These are phyloP conservation scores for Hepsetus odoe DNA, from an alignment of 2,113 vertebrate species.

Conservation along the genomic window DNA sequence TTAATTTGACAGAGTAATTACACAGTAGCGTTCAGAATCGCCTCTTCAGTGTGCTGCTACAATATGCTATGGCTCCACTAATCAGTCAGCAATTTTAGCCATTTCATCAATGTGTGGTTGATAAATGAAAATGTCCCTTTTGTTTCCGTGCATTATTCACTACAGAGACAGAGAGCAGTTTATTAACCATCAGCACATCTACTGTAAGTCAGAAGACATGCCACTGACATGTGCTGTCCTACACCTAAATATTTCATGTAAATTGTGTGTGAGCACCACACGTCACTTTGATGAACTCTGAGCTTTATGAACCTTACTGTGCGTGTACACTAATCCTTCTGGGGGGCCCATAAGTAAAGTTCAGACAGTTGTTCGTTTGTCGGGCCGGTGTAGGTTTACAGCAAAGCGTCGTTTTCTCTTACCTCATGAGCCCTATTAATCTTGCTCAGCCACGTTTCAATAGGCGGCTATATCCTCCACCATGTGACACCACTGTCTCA, in stretches of 20 bases:
- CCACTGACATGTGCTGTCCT: background rate
- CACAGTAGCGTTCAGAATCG: background rate
- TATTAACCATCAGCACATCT: background rate
- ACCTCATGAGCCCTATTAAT: constrained; percentile 90
- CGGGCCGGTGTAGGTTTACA: constrained; percentile 84
- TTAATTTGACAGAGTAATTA: constrained; percentile 29
- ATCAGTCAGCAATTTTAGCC: constrained; percentile 10
- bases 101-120: constrained; percentile 12
- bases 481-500: constrained; percentile 74
- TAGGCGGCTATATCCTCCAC: constrained; percentile 83
- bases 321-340: constrained; percentile 13
- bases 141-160: constrained; percentile 1
- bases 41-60: background rate
- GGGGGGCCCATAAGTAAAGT: background rate
- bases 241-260: background rate
- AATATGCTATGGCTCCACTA: background rate
- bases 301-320: constrained; percentile 8
- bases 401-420: constrained; percentile 84
- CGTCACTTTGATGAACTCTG: background rate
- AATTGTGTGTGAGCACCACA: background rate
- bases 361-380: constrained; percentile 82
- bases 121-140: constrained; percentile 16
- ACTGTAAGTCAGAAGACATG: background rate
- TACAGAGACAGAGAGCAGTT: background rate
- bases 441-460: constrained; percentile 89